Base-by-base conservation (phyloP, 2,888 invertebrate genomes). In the Brenthis daphne region DNA sequence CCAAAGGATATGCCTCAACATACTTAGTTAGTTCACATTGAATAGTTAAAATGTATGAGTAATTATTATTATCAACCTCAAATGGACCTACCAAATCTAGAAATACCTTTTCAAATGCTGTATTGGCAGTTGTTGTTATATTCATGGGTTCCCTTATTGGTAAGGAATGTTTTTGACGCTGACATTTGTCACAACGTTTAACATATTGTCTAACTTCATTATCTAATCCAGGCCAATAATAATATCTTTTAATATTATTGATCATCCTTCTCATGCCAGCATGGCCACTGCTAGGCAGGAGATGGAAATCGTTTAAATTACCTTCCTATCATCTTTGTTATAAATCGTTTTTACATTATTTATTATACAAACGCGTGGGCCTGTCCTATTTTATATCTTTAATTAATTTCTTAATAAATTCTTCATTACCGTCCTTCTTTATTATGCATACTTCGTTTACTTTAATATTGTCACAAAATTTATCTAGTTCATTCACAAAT, bases 1-100 rank as follows among this genome's bases (percentile, higher is more conserved):
- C 1, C 20, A 71, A 16, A 8, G 71, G 58, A 57, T 60, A 64
- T 4, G 70, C 67, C 13, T 67, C 55, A 29, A 68, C 29, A 61
- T 33, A 33, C 6, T 33, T 33, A 33, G 33, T 33, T 33, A 33
- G 33, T 33, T 33, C 33, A 33, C 33, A 33, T 33, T 51, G 57
- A 43, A 71, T 72, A 43, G 63, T 73, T 29, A 72, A 53, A 11
- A 72, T 72, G 61, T 72, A 72, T 1, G 55, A 16, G 56, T 66
- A 64, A 54, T 69, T 65, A 60, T 72, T 14, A 11, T 58, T 43
- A 67, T 74, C 74, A 70, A 24, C 33, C 33, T 70, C 67, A 51
- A 76, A 63, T 6, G 74, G 74, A 4, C 74, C 73, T 16, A 75
- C 67, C 24, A 73, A 43, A 50, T 74, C 74, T n/a, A 73, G 55